A percentile compares a stretch with the other conserved stretches of the same genome.
These are phyloP conservation scores for Brevipalpus yothersi DNA, from an alignment of 1,140 invertebrate genomes.

Conservation along the genomic window DNA sequence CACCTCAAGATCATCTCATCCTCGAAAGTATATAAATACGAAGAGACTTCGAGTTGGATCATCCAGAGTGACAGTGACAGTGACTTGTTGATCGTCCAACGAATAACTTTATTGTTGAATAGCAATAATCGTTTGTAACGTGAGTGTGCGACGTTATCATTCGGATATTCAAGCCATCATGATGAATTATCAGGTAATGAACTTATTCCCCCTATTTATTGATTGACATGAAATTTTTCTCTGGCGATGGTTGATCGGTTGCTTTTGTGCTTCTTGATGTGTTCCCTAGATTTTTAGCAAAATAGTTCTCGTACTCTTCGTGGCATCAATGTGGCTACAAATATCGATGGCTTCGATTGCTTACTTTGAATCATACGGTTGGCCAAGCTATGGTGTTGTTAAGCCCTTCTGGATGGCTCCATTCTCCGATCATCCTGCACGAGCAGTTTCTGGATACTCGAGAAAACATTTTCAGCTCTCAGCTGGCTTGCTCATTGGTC, in stretches of 20 bases:
- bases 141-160: neutral
- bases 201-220: neutral
- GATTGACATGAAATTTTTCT: neutral
- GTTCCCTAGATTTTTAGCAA: neutral
- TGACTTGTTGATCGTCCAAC: no score
- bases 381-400: conserved; percentile 11
- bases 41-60: no score
- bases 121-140: no score
- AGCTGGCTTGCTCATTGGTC: neutral
- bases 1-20: neutral
- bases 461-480: neutral
- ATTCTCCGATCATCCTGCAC: neutral
- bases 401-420: conserved; percentile 10
- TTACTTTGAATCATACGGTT: conserved; percentile 11
- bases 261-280: neutral
- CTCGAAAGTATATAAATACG: no score
- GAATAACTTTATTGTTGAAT: no score
- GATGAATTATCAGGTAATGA: neutral
- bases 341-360: conserved; percentile 5
- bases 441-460: neutral
- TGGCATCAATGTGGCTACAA: neutral
- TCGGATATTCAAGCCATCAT: neutral
- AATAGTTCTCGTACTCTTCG: neutral
- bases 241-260: neutral
- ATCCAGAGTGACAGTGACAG: no score